phyloP scores from a whole-genome alignment of 2,888 invertebrate genomes.

The Rhimphoctona megacephalus region DNA sequence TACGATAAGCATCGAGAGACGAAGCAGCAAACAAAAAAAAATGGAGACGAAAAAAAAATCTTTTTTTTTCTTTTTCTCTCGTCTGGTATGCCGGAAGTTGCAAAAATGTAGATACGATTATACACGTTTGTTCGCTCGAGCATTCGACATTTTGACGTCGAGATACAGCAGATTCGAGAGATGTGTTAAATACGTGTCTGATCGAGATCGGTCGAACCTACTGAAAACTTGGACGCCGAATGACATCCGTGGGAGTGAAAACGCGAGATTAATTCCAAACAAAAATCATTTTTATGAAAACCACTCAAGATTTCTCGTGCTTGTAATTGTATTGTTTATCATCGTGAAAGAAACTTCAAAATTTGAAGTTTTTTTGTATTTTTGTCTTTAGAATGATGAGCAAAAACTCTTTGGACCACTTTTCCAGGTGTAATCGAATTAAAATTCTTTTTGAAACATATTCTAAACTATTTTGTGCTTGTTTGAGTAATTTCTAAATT shows the following conservation, averaged over 20 bases:
- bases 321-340: not conserved
- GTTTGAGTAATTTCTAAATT: not conserved
- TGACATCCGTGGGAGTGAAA: not conserved
- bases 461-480: not conserved
- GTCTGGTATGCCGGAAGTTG: constrained; percentile 60
- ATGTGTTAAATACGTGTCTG: constrained; percentile 28
- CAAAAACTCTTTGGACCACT: not conserved
- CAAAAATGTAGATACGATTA: constrained; percentile 46
- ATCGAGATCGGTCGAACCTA: constrained; percentile 21
- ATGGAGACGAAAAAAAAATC: constrained; percentile 15
- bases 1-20: constrained; percentile 56
- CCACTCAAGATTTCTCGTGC: not conserved
- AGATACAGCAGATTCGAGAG: constrained; percentile 7
- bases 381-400: too few species aligned
- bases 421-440: not conserved
- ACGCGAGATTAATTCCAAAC: not conserved
- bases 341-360: too few species aligned
- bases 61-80: not conserved
- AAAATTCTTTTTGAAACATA: not conserved
- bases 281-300: not conserved
- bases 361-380: too few species aligned
- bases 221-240: not conserved
- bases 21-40: constrained; percentile 1
- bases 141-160: constrained; percentile 23
- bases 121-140: constrained; percentile 32